phyloP scores from a whole-genome alignment of 2,888 invertebrate species.

The Orthosia gothica region DNA sequence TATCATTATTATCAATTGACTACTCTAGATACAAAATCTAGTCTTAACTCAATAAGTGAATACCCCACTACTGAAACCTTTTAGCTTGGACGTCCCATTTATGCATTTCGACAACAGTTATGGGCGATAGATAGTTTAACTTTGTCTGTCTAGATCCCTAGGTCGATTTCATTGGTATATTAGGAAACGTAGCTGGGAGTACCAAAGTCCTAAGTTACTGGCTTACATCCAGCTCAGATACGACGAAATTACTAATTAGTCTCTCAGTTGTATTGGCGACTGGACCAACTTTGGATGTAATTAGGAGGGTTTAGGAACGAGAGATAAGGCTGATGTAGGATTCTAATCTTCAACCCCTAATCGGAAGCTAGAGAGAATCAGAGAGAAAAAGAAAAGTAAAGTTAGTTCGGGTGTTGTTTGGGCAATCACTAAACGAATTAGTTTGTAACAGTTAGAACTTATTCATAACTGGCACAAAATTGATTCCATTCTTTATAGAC shows the following conservation, averaged over 20 bases:
- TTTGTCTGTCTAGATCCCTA: background rate
- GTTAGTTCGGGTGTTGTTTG: background rate
- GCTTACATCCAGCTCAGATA: slow-evolving; percentile 42
- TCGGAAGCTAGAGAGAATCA: background rate
- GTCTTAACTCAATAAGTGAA: no score
- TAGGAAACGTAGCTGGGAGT: slow-evolving; percentile 8
- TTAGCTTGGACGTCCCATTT: no score
- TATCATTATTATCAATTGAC: no score
- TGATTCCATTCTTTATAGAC: no score
- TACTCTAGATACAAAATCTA: no score
- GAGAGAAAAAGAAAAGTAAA: slow-evolving; percentile 1
- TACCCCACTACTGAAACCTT: no score
- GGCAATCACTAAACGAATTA: background rate
- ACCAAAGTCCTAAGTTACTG: slow-evolving; percentile 27
- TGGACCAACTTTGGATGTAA: slow-evolving; percentile 37
- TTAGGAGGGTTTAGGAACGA: slow-evolving; percentile 33
- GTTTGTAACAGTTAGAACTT: background rate
- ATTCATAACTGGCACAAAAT: no score
- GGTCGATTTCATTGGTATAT: slow-evolving; percentile 16
- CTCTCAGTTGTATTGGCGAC: slow-evolving; percentile 27
- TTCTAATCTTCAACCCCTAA: slow-evolving; percentile 40
- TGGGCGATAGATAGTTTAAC: no score
- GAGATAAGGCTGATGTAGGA: slow-evolving; percentile 36
- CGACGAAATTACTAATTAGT: slow-evolving; percentile 50
- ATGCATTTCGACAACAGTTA: no score